Evolutionary conservation across 2,888 invertebrate genomes (phyloP).

Genomic region (Ichneumon xanthorius): DNA sequence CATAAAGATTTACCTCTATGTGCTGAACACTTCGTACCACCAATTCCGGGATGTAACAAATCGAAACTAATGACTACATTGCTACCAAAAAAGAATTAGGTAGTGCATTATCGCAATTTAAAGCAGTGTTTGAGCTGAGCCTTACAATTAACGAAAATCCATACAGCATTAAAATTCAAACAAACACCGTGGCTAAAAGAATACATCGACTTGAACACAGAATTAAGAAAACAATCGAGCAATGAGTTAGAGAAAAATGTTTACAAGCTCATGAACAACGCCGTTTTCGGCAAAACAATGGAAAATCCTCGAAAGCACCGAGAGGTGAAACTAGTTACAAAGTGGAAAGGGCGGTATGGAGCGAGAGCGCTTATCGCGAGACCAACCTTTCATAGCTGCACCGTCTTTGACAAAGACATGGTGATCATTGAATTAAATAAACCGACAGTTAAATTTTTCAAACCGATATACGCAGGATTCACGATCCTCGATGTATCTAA

Average conservation of each 20-base stretch:
- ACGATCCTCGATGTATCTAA: too few relatives aligned
- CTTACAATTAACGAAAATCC: conserved; percentile 72
- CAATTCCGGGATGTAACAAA: background rate
- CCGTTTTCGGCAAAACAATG: too few relatives aligned
- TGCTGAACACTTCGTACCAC: conserved; percentile 57
- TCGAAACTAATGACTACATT: conserved; percentile 41
- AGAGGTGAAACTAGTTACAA: conserved; percentile 75
- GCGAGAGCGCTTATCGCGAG: conserved; percentile 75
- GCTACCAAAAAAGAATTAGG: conserved; percentile 66
- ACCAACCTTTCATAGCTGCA: conserved; percentile 75
- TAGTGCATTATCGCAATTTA: conserved; percentile 79
- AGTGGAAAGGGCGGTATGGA: conserved; percentile 75
- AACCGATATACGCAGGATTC: too few relatives aligned
- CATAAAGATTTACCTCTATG: conserved; percentile 78
- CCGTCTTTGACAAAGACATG: conserved; percentile 78
- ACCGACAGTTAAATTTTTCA: too few relatives aligned
- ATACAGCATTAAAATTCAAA: conserved; percentile 76
- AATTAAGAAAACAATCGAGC: conserved; percentile 76
- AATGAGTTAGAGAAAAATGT: conserved; percentile 80
- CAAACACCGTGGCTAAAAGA: conserved; percentile 79
- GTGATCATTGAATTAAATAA: conserved; percentile 76
- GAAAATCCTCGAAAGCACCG: too few relatives aligned
- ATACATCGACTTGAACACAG: conserved; percentile 75
- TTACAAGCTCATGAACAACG: too few relatives aligned
- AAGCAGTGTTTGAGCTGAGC: conserved; percentile 73